Conservation (phyloP, 2,888 invertebrate species). For the Hipparchia semele region DNA sequence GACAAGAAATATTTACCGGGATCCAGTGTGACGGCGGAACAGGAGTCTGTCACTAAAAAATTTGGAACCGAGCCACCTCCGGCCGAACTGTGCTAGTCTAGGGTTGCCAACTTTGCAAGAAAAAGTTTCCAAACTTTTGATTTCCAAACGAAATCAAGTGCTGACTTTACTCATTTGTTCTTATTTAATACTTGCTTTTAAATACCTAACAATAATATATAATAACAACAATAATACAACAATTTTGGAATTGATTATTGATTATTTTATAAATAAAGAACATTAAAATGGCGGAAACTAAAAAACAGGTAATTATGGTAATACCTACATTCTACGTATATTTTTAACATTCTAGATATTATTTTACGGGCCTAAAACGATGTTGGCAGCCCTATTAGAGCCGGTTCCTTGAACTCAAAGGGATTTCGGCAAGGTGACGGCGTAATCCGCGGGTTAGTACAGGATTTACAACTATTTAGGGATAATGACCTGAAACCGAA, state of each 20-base stretch:
- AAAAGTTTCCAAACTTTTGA: no score
- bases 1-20: conserved; percentile 11
- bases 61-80: conserved; percentile 37
- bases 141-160: not conserved
- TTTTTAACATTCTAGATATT: no score
- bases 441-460: conserved; percentile 6
- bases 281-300: no score
- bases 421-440: conserved; percentile 13
- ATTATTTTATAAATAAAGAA: no score
- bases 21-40: conserved; percentile 19
- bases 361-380: not conserved
- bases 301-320: not conserved
- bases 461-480: conserved; percentile 4
- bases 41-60: conserved; percentile 35
- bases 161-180: no score
- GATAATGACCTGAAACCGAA: not conserved
- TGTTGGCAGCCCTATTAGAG: not conserved
- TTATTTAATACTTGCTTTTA: no score
- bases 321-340: not conserved
- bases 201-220: no score
- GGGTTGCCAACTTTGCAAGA: not conserved
- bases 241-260: not conserved
- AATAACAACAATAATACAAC: no score
- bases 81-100: not conserved
- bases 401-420: conserved; percentile 23